These are phyloP conservation scores for Pseudorhiza aurosa DNA, from an alignment of 30 jellyfish, hydroid and myxozoan genomes.

Conservation along the genomic window DNA sequence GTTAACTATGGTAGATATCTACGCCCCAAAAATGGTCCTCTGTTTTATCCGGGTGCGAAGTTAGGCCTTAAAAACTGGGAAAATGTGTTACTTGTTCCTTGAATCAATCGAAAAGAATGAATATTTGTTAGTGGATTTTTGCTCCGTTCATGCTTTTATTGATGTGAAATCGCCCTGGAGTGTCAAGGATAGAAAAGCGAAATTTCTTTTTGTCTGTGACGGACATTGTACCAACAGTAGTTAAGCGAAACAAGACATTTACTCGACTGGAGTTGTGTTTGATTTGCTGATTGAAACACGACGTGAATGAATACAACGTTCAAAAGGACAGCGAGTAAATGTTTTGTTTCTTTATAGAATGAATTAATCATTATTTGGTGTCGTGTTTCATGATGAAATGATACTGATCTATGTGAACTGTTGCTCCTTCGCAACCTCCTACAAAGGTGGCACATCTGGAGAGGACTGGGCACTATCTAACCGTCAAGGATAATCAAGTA, in stretches of 20 bases:
- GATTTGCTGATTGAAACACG: neutral
- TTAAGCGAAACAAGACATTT: constrained; percentile 33
- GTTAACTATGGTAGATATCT: no score
- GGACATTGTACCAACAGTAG: neutral
- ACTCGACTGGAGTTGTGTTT: constrained; percentile 26
- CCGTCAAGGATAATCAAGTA: constrained; percentile 99
- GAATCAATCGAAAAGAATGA: no score
- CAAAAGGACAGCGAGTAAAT: constrained; percentile 63
- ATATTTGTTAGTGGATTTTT: no score
- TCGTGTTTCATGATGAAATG: constrained; percentile 71
- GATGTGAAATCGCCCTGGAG: no score
- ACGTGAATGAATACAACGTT: neutral
- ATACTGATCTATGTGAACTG: constrained; percentile 84
- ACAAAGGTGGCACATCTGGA: constrained; percentile 99
- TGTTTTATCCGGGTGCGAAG: no score
- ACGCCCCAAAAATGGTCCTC: no score
- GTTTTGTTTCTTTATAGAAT: constrained; percentile 68
- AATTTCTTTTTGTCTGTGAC: no score
- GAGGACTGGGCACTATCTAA: constrained; percentile 96
- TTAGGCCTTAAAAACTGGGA: no score
- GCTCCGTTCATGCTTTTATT: no score
- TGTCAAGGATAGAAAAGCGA: no score
- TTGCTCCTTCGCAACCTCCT: constrained; percentile 82
- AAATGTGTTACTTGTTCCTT: no score
- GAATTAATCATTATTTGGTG: constrained; percentile 58